Percentiles rank a stretch among this genome's conserved stretches.
Conservation (phyloP, 2,113 vertebrate species). For the Cavia porcellus region DNA sequence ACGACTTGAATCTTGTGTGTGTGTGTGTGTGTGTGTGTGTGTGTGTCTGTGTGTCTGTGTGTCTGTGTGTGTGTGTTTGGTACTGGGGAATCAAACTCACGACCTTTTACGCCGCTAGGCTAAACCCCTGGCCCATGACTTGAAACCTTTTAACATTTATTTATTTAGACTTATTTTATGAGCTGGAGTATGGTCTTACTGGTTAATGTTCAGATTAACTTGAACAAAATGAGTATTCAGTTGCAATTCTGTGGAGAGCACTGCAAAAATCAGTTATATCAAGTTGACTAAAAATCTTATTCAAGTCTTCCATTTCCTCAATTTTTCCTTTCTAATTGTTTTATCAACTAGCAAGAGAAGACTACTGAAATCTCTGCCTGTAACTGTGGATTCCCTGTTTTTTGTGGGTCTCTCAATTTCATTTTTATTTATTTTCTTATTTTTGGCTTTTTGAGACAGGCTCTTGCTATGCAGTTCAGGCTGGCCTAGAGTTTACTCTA, state of each 20-base stretch:
- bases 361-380: neutral
- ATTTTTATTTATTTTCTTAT: too few species aligned
- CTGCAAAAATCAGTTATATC: neutral
- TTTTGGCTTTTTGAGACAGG: too few species aligned
- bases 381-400: neutral
- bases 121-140: too few species aligned
- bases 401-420: neutral
- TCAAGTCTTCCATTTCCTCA: neutral
- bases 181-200: neutral
- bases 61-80: too few species aligned
- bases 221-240: neutral
- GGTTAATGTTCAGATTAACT: neutral
- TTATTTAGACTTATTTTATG: neutral
- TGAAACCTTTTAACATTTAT: neutral
- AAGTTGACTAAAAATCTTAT: neutral
- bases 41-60: too few species aligned
- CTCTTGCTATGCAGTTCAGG: too few species aligned
- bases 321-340: neutral
- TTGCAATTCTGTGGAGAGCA: neutral
- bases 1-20: neutral
- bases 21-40: too few species aligned
- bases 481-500: too few species aligned
- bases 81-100: too few species aligned
- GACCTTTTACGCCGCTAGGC: too few species aligned
- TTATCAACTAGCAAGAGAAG: neutral